Conservation (phyloP, 1,140 invertebrate species). For the Brachionus asplanchnoidis region DNA sequence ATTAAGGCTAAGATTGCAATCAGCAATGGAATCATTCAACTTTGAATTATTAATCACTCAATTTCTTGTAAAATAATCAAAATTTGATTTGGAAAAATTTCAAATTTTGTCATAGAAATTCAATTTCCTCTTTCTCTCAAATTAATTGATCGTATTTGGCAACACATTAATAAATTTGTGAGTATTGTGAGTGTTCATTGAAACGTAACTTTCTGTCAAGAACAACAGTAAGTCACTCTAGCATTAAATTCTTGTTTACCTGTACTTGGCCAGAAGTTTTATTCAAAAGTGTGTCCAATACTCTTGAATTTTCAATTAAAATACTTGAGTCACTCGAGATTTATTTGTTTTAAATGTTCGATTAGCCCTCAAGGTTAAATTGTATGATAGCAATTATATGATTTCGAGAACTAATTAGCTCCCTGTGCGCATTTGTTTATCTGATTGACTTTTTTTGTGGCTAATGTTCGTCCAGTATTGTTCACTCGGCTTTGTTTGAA, state of each 20-base stretch:
- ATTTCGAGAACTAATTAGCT: background rate
- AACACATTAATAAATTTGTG: background rate
- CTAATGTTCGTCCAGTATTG: background rate
- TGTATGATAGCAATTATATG: background rate
- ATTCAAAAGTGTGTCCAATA: background rate
- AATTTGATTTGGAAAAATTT: background rate
- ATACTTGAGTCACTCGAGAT: background rate
- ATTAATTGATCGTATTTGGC: background rate
- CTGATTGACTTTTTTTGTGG: background rate
- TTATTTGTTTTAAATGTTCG: background rate
- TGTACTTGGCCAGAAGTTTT: background rate
- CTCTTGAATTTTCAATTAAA: background rate
- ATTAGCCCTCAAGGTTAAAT: background rate
- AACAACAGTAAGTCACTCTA: background rate
- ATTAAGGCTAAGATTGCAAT: background rate
- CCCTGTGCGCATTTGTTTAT: background rate
- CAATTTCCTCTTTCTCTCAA: background rate
- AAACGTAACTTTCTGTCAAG: background rate
- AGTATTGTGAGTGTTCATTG: background rate
- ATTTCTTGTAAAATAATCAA: background rate
- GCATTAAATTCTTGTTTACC: background rate
- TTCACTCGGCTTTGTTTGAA: background rate
- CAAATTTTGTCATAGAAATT: background rate
- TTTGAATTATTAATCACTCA: background rate
- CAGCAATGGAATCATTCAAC: constrained; percentile 18